Evolutionary conservation across 2,888 invertebrate species (phyloP).

Genomic region (Labia minor): DNA sequence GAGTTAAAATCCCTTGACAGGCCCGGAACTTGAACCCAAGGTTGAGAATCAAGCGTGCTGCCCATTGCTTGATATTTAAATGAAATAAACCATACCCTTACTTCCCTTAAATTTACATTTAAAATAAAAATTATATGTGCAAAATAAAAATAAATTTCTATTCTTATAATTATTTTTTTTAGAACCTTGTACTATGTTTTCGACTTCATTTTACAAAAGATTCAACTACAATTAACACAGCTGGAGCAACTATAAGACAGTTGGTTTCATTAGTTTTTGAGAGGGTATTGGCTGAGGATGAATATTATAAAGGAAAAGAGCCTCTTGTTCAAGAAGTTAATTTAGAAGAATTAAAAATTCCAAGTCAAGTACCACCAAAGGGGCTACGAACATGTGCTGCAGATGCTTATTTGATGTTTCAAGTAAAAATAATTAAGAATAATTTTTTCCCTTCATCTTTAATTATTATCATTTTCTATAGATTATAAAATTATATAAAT

Average conservation of each 20-base stretch:
- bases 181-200: constrained; percentile 92
- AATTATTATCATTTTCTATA: neutral
- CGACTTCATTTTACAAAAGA: constrained; percentile 93
- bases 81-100: too few relatives aligned
- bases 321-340: constrained; percentile 43
- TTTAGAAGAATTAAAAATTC: constrained; percentile 66
- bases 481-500: constrained; percentile 23
- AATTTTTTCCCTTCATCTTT: neutral
- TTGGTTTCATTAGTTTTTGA: constrained; percentile 87
- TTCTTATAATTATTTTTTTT: constrained; percentile 33
- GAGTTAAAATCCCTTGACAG: too few relatives aligned
- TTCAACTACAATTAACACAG: constrained; percentile 89
- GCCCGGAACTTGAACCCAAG: too few relatives aligned
- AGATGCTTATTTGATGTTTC: constrained; percentile 90
- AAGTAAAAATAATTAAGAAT: constrained; percentile 43
- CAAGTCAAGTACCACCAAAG: constrained; percentile 65
- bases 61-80: too few relatives aligned
- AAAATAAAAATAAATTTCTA: neutral
- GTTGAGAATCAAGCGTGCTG: too few relatives aligned
- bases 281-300: constrained; percentile 64
- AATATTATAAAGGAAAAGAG: constrained; percentile 36
- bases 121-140: neutral
- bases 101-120: neutral
- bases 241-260: constrained; percentile 94
- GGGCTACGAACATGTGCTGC: constrained; percentile 79